These are phyloP conservation scores for Ridgeia piscesae DNA, from an alignment of 1,140 invertebrate species.

Conservation along the genomic window DNA sequence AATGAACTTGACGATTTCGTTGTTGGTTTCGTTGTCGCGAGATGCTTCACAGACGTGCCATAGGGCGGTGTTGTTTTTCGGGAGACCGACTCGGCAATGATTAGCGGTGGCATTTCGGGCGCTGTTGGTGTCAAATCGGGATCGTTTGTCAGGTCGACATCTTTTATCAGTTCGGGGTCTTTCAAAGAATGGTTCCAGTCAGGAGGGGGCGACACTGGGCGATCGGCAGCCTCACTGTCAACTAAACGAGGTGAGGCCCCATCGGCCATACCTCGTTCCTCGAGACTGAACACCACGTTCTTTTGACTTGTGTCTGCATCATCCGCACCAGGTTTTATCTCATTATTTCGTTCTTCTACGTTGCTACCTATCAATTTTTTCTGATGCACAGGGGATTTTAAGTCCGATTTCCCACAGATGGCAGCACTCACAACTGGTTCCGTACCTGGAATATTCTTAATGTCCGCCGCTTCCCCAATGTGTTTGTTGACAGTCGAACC, in stretches of 20 bases:
- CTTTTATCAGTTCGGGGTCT: not conserved
- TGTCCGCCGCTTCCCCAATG: not conserved
- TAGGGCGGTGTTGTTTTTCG: not conserved
- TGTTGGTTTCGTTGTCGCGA: not conserved
- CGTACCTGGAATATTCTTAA: not conserved
- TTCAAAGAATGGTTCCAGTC: not conserved
- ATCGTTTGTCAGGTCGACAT: not conserved
- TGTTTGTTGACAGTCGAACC: not conserved
- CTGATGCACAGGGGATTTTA: not conserved
- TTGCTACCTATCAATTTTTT: not conserved
- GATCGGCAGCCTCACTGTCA: constrained; percentile 6
- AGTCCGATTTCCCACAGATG: not conserved
- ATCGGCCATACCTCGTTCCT: constrained; percentile 3
- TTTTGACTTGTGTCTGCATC: not conserved
- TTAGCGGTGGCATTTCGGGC: not conserved
- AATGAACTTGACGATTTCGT: not conserved
- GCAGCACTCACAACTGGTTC: not conserved
- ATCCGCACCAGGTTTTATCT: not conserved
- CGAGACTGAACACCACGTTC: constrained; percentile 2
- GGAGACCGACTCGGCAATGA: constrained; percentile 6
- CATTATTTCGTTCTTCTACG: not conserved
- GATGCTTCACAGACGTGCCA: not conserved
- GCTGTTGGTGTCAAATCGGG: not conserved
- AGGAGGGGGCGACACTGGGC: not conserved
- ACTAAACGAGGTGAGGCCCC: constrained; percentile 17